Evolutionary conservation across 2,797 vertebrate species (phyloP).

Genomic region (Pachyuromys duprasi): DNA sequence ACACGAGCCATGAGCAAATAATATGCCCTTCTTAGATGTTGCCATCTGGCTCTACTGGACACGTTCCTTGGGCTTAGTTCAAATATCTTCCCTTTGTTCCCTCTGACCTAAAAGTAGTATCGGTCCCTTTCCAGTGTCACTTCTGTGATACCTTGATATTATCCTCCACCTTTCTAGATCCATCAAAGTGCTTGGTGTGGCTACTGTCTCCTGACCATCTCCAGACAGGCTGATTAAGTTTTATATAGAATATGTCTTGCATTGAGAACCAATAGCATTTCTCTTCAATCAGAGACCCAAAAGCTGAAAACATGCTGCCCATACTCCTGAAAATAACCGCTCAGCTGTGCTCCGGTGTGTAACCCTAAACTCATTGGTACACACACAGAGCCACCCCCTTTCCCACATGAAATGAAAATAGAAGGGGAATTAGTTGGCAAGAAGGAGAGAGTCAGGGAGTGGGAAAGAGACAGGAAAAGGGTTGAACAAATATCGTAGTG

Average conservation of each 20-base stretch:
- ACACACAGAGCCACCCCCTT: not conserved
- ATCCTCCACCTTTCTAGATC: not conserved
- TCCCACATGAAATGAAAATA: not conserved
- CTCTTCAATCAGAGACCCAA: slow-evolving; percentile 13
- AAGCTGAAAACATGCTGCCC: not conserved
- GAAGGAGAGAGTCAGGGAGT: no score
- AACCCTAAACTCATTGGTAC: not conserved
- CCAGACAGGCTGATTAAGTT: not conserved
- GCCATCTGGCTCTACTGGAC: not conserved
- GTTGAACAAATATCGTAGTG: not conserved
- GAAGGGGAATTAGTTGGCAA: not conserved
- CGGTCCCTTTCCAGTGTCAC: not conserved
- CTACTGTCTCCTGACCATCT: not conserved
- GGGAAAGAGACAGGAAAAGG: not conserved
- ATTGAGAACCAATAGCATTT: not conserved
- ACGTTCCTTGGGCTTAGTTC: not conserved
- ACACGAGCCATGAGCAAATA: not conserved
- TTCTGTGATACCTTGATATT: not conserved
- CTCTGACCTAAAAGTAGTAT: not conserved
- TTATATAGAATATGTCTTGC: not conserved
- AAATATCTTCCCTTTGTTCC: not conserved
- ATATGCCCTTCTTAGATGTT: not conserved
- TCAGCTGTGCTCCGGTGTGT: not conserved
- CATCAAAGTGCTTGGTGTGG: not conserved
- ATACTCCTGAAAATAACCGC: not conserved